phyloP scores from a whole-genome alignment of 2,797 vertebrate species.

The Tenualosa thibaudeaui region DNA sequence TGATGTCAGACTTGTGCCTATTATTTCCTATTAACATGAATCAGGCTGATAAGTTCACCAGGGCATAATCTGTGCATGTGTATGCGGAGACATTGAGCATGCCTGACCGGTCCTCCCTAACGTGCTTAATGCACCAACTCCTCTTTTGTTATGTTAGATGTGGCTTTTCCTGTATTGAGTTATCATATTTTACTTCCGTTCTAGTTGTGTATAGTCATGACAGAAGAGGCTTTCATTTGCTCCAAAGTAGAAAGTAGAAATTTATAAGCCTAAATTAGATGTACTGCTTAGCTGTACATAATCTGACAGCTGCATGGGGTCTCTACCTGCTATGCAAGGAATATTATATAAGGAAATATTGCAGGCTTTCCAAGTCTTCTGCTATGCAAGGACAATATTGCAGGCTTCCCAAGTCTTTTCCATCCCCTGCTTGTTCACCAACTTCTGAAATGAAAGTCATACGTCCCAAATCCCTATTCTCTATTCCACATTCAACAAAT shows the following conservation, averaged over 20 bases:
- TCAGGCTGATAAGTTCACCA: constrained; percentile 9
- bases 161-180: constrained; percentile 4
- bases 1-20: neutral
- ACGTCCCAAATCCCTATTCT: too few relatives aligned
- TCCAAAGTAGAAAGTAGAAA: neutral
- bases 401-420: too few relatives aligned
- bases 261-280: neutral
- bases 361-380: too few relatives aligned
- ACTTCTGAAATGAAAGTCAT: too few relatives aligned
- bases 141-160: constrained; percentile 25
- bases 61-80: constrained; percentile 8
- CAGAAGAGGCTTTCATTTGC: neutral
- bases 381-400: too few relatives aligned
- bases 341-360: too few relatives aligned
- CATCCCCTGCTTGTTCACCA: too few relatives aligned
- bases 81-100: neutral
- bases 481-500: too few relatives aligned
- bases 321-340: too few relatives aligned
- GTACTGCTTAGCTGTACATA: too few relatives aligned
- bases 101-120: neutral
- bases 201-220: neutral
- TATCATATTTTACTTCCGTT: constrained; percentile 16
- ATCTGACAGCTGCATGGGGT: too few relatives aligned
- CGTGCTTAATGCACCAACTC: constrained; percentile 10
- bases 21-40: constrained; percentile 20